phyloP scores from a whole-genome alignment of 2,888 invertebrate species.

The Oxyteleia sp. region DNA sequence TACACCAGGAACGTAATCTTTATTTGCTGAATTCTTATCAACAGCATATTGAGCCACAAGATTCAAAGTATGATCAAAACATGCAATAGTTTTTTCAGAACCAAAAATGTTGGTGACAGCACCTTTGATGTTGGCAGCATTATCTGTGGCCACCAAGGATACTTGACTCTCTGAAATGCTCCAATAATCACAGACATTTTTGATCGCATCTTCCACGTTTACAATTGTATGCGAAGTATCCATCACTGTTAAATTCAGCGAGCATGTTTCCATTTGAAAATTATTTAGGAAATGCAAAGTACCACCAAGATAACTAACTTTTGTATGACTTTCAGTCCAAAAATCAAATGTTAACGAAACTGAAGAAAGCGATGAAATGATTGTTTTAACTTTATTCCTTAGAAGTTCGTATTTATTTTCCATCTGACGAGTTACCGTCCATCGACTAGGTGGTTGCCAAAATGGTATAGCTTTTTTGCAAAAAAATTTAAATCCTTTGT shows the following conservation, averaged over 20 bases:
- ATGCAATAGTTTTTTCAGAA: constrained; percentile 43
- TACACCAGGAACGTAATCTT: constrained; percentile 34
- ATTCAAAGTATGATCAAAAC: constrained; percentile 69
- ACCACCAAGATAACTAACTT: constrained; percentile 36
- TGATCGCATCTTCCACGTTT: constrained; percentile 25
- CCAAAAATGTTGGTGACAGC: constrained; percentile 38
- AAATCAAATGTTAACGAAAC: constrained; percentile 41
- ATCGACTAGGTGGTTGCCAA: constrained; percentile 33
- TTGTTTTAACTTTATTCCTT: constrained; percentile 7
- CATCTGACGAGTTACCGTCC: constrained; percentile 18
- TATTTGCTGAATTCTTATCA: constrained; percentile 17
- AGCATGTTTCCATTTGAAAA: constrained; percentile 8
- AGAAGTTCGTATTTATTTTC: constrained; percentile 29
- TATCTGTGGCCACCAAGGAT: constrained; percentile 67
- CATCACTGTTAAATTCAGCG: constrained; percentile 14
- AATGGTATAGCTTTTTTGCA: constrained; percentile 35
- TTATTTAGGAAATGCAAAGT: constrained; percentile 31
- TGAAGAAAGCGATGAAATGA: constrained; percentile 7
- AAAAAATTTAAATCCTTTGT: constrained; percentile 30
- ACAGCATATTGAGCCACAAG: constrained; percentile 67
- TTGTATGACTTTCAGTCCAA: constrained; percentile 41
- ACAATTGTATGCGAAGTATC: constrained; percentile 13
- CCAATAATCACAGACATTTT: constrained; percentile 33
- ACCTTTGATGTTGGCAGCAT: constrained; percentile 67
- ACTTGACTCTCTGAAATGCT: constrained; percentile 24